Evolutionary conservation across 2,113 vertebrate species (phyloP).

Genomic region (Heterochromis multidens): DNA sequence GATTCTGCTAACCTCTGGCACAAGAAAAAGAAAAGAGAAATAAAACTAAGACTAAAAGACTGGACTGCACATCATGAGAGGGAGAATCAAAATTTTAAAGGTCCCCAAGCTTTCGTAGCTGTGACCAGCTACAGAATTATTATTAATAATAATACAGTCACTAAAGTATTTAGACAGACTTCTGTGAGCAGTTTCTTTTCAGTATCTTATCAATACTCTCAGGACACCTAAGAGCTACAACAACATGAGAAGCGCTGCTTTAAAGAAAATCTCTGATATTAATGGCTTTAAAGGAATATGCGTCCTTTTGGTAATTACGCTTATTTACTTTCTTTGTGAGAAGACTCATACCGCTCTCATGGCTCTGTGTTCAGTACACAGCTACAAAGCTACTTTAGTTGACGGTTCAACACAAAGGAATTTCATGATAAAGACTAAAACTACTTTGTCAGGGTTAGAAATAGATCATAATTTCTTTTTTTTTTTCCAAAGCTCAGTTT

Average conservation of each 20-base stretch:
- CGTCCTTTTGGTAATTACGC: no score
- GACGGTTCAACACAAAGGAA: no score
- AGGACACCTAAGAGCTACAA: not conserved
- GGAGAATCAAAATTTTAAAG: not conserved
- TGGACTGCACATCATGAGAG: no score
- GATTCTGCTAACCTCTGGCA: constrained; percentile 88
- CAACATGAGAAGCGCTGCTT: not conserved
- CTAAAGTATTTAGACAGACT: not conserved
- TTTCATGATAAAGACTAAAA: not conserved
- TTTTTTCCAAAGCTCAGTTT: not conserved
- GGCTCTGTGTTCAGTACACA: no score
- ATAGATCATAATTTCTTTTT: no score
- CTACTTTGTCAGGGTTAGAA: not conserved
- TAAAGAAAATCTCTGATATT: not conserved
- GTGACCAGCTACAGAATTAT: not conserved
- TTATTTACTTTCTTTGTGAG: no score
- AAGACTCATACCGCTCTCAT: no score
- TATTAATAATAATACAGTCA: not conserved
- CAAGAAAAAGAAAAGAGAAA: not conserved
- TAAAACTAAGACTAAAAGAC: not conserved
- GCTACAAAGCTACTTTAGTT: no score
- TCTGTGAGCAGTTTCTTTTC: accelerated
- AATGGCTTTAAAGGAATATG: not conserved
- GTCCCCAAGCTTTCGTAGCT: not conserved
- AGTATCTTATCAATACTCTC: accelerated